A percentile compares a stretch with the other conserved stretches of the same genome.
Conservation (phyloP, 2,888 invertebrate species). For the Melanostoma scalare region DNA sequence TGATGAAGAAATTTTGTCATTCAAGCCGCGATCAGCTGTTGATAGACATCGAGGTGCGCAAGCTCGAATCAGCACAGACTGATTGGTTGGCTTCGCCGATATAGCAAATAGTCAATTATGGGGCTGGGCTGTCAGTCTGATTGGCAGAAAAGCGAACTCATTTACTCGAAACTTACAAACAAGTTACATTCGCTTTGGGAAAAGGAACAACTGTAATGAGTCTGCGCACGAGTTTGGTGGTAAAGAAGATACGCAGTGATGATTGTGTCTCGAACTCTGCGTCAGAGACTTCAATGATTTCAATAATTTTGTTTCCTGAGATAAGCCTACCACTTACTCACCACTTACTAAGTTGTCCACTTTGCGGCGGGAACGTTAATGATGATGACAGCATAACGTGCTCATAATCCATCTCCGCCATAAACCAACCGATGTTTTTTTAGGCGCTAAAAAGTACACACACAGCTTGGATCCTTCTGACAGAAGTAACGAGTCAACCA, state of each 20-base stretch:
- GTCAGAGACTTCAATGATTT: slow-evolving; percentile 56
- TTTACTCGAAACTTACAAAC: slow-evolving; percentile 64
- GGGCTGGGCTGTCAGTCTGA: slow-evolving; percentile 70
- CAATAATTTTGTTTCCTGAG: slow-evolving; percentile 67
- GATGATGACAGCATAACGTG: slow-evolving; percentile 73
- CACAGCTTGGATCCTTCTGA: slow-evolving; percentile 27
- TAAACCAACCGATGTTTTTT: background rate
- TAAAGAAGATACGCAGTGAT: slow-evolving; percentile 33
- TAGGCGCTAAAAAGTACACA: slow-evolving; percentile 3
- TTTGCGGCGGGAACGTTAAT: slow-evolving; percentile 49
- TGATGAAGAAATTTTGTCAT: slow-evolving; percentile 64
- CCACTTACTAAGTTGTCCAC: slow-evolving; percentile 54
- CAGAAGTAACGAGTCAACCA: slow-evolving; percentile 63
- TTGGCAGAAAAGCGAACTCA: slow-evolving; percentile 68
- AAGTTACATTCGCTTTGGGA: slow-evolving; percentile 60
- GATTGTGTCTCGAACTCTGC: slow-evolving; percentile 6
- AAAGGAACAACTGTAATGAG: slow-evolving; percentile 58
- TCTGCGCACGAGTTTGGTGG: slow-evolving; percentile 22
- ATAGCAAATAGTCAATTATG: slow-evolving; percentile 66
- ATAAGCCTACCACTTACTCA: slow-evolving; percentile 56
- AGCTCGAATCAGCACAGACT: slow-evolving; percentile 54
- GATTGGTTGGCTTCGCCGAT: slow-evolving; percentile 57
- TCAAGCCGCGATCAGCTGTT: slow-evolving; percentile 62
- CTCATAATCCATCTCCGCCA: slow-evolving; percentile 71
- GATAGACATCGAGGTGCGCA: slow-evolving; percentile 34